Base-by-base conservation (phyloP, 2,888 invertebrate genomes). In the Synanthedon formicaeformis region DNA sequence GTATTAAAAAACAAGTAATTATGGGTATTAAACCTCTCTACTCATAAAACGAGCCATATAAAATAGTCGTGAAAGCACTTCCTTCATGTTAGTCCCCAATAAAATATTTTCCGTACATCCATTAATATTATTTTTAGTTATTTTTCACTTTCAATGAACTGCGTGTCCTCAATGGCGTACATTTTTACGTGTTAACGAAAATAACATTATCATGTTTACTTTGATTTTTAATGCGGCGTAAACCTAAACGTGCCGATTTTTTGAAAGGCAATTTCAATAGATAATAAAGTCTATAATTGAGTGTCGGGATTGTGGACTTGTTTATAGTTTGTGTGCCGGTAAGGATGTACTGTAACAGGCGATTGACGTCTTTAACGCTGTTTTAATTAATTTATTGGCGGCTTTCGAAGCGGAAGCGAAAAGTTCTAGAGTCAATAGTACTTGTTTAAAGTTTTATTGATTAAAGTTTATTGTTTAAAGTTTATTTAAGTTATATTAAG, bases 11-110 rank as follows among this genome's bases (percentile, higher is more conserved):
- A 71, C 75, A 73, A 72, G 71, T 83, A 81, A 85, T 85, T 84
- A 84, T 81, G 82, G 71, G 75, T 83, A 85, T 85, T 81, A 86
- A 85, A 85, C 80, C 83, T 78, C 81, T 76, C 74, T 73, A 60
- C 69, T 71, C 83, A 69, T 85, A 76, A 85, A 84, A 81, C 70
- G 61, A 34, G 34, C 69, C 70, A 78, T 80, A 82, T 82, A 83
- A 83, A 85, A 83, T 80, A 75, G 75, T 75, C 74, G 74, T 80
- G 68, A 62, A 75, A 73, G 69, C 75, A 84, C 85, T 84, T 86
- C 84, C 84, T 83, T 65, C 63, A 66, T 59, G 67, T 73, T 23
- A 75, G 78, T 71, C 59, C 57, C 73, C 69, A 76, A 76, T 84
- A 81, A 84, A 86, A 83, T 74, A 69, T 73, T 34, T 72, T 72